A percentile compares a stretch with the other conserved stretches of the same genome.
phyloP scores from a whole-genome alignment of 2,888 invertebrate species.

The Tetragnatha montana region DNA sequence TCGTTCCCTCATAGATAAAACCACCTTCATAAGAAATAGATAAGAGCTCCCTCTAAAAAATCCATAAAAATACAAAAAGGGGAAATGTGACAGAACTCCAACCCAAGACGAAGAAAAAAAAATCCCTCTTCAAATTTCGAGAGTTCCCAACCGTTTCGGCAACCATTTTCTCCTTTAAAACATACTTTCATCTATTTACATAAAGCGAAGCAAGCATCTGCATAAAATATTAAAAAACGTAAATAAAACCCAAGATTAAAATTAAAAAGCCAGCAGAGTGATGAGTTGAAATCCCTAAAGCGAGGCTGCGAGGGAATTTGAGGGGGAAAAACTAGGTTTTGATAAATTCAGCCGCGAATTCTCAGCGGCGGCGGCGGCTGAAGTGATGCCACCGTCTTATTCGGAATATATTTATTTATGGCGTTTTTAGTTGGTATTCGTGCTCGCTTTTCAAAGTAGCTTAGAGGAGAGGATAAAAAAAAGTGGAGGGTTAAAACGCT shows the following conservation, averaged over 20 bases:
- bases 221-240: background rate
- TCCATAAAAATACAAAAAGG: background rate
- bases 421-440: constrained; percentile 11
- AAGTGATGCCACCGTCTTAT: constrained; percentile 6
- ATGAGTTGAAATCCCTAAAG: constrained; percentile 40
- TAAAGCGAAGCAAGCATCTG: background rate
- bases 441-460: constrained; percentile 20
- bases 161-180: constrained; percentile 32
- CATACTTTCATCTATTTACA: constrained; percentile 31
- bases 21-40: background rate
- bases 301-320: background rate
- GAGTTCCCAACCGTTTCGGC: constrained; percentile 24
- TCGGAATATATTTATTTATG: constrained; percentile 30
- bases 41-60: background rate
- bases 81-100: background rate
- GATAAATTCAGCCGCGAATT: constrained; percentile 36
- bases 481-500: background rate
- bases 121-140: background rate
- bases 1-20: background rate
- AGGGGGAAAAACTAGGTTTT: constrained; percentile 3
- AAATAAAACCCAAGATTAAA: constrained; percentile 28
- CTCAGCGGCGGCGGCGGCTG: constrained; percentile 21
- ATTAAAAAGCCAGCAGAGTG: constrained; percentile 34
- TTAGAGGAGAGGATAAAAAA: background rate
- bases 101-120: background rate